Conservation (phyloP, 2,797 vertebrate species). For the Lepilemur ruficaudatus region DNA sequence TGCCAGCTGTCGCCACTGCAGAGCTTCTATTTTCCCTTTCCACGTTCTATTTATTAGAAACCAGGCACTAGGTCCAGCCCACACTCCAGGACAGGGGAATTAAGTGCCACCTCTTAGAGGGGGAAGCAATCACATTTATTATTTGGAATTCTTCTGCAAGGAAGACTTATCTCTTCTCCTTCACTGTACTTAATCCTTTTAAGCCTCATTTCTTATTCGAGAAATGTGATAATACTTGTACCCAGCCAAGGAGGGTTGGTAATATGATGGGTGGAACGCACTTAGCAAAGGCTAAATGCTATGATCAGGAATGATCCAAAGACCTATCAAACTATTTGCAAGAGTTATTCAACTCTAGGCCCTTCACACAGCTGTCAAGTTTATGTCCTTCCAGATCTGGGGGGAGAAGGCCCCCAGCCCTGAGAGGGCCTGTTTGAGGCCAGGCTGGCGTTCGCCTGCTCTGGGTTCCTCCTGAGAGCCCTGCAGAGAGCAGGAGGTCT, state of each 20-base stretch:
- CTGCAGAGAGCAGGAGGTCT: neutral
- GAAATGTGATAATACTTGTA: neutral
- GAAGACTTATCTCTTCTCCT: neutral
- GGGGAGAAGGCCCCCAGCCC: neutral
- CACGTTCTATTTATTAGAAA: neutral
- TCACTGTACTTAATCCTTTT: neutral
- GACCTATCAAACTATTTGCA: too few species aligned
- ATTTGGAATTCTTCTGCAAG: neutral
- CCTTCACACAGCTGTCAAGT: accelerated
- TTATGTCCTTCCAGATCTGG: neutral
- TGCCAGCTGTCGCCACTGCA: neutral
- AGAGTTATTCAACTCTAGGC: neutral
- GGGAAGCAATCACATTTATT: neutral
- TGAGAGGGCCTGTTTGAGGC: accelerated
- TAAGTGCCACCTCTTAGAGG: neutral
- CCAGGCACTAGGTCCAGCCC: neutral
- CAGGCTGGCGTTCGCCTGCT: neutral
- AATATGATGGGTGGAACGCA: neutral
- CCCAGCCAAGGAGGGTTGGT: neutral
- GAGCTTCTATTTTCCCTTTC: too few species aligned
- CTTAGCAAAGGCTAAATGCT: neutral
- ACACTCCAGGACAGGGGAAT: neutral
- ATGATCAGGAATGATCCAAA: neutral
- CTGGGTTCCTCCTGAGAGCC: neutral
- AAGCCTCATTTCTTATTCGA: neutral